A percentile compares a stretch with the other conserved stretches of the same genome.
Evolutionary conservation across 2,797 vertebrate genomes (phyloP).

Genomic region (Phalloptychus januarius): DNA sequence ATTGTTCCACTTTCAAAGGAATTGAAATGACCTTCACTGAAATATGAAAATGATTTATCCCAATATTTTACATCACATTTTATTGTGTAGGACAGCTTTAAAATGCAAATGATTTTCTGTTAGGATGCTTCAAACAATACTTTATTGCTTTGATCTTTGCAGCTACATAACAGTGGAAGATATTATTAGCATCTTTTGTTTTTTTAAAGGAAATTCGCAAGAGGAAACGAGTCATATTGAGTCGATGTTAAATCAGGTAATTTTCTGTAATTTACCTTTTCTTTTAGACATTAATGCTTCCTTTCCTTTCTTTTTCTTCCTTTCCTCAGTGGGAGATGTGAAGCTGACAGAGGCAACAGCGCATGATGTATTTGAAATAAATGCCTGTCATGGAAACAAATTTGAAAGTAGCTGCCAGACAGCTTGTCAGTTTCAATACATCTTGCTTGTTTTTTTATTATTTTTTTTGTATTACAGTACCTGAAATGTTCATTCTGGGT

Average conservation of each 20-base stretch:
- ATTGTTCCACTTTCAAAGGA: constrained; percentile 52
- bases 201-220: constrained; percentile 19
- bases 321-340: constrained; percentile 42
- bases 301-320: not conserved
- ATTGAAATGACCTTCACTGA: constrained; percentile 44
- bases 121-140: constrained; percentile 37
- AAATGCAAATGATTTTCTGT: constrained; percentile 22
- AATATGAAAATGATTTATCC: constrained; percentile 37
- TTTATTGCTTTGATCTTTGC: constrained; percentile 45
- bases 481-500: constrained; percentile 55
- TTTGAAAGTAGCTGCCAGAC: constrained; percentile 76
- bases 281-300: not conserved
- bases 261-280: constrained; percentile 7
- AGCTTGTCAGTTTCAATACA: constrained; percentile 73
- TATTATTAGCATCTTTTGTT: constrained; percentile 22
- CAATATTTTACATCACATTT: constrained; percentile 15
- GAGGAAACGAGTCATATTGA: constrained; percentile 6
- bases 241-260: constrained; percentile 26
- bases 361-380: constrained; percentile 77
- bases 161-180: constrained; percentile 2
- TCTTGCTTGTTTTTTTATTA: constrained; percentile 32
- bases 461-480: constrained; percentile 54
- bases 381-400: constrained; percentile 72
- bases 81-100: constrained; percentile 12
- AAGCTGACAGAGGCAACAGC: constrained; percentile 47